Conservation (phyloP, 1,140 invertebrate genomes). For the Homalodisca vitripennis region DNA sequence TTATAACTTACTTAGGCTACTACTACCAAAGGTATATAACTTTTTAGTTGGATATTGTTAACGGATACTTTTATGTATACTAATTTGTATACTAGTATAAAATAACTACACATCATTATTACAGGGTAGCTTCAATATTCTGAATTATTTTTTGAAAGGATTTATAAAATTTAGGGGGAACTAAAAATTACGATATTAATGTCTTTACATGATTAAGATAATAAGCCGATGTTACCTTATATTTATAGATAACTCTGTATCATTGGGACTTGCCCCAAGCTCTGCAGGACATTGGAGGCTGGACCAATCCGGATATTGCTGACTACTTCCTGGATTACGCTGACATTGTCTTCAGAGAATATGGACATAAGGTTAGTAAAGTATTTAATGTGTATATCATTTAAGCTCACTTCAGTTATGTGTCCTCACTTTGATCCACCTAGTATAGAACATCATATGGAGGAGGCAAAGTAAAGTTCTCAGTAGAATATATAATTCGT, state of each 20-base stretch:
- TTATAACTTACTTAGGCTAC: too few relatives aligned
- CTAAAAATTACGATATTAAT: background rate
- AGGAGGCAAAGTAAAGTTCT: too few relatives aligned
- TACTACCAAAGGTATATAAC: too few relatives aligned
- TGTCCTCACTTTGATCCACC: too few relatives aligned
- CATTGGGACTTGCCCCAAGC: conserved; percentile 68
- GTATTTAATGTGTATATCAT: too few relatives aligned
- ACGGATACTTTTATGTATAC: too few relatives aligned
- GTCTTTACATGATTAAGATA: background rate
- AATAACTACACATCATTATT: too few relatives aligned
- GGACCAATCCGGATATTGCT: conserved; percentile 58
- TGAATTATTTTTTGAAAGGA: background rate
- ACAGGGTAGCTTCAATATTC: background rate
- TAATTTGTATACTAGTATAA: too few relatives aligned
- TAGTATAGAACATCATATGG: too few relatives aligned
- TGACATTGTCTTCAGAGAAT: conserved; percentile 54
- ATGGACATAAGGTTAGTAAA: conserved; percentile 57
- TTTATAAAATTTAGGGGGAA: background rate
- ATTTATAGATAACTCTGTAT: conserved; percentile 60
- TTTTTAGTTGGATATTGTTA: too few relatives aligned
- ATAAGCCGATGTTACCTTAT: background rate
- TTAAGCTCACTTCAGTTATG: too few relatives aligned
- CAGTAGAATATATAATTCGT: too few relatives aligned
- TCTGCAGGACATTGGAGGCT: conserved; percentile 63
- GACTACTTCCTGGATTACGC: conserved; percentile 62